These are phyloP conservation scores for Petrophora chlorosata DNA, from an alignment of 2,888 invertebrate species.

Conservation along the genomic window DNA sequence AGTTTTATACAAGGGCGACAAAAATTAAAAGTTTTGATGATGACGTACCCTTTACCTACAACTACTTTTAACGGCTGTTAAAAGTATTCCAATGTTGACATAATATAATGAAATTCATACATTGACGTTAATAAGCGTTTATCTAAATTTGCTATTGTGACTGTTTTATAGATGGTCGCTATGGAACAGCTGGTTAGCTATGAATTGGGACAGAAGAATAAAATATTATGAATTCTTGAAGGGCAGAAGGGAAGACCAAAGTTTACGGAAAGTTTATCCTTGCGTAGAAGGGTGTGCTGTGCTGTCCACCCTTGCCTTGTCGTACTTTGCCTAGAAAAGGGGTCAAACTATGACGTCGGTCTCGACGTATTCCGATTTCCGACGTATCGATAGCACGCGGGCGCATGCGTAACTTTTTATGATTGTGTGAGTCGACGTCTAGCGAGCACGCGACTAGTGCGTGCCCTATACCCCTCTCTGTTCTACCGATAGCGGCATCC, in stretches of 20 bases:
- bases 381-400: constrained; percentile 62
- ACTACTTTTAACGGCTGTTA: too few species aligned
- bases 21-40: too few species aligned
- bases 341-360: constrained; percentile 60
- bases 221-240: too few species aligned
- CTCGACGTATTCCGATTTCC: constrained; percentile 56
- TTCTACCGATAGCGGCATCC: constrained; percentile 55
- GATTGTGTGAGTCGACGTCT: constrained; percentile 68
- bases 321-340: constrained; percentile 66
- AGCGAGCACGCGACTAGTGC: constrained; percentile 71
- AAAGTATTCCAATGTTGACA: too few species aligned
- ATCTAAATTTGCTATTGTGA: too few species aligned
- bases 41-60: too few species aligned
- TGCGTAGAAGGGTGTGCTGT: constrained; percentile 2
- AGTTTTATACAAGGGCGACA: too few species aligned
- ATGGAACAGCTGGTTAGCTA: too few species aligned
- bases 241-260: neutral
- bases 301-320: constrained; percentile 33
- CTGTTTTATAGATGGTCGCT: too few species aligned
- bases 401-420: constrained; percentile 71
- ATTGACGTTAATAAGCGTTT: too few species aligned
- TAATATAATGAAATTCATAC: too few species aligned
- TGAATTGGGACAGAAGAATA: too few species aligned
- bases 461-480: constrained; percentile 66
- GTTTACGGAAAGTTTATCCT: constrained; percentile 10